These are phyloP conservation scores for Panthera leo DNA, from an alignment of 2,113 vertebrate genomes.

Conservation along the genomic window DNA sequence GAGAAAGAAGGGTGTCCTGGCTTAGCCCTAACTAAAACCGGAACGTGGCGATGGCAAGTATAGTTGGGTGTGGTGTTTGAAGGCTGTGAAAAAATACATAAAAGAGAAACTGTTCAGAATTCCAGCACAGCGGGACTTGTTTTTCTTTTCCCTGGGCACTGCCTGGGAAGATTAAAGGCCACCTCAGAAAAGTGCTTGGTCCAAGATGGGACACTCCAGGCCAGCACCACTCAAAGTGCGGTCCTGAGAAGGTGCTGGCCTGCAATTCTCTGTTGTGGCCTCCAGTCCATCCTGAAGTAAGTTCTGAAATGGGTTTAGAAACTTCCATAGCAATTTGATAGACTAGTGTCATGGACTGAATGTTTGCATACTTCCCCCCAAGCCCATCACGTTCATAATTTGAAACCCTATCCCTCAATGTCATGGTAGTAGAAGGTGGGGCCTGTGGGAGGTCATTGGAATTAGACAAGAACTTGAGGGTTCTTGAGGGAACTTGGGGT, in stretches of 20 bases:
- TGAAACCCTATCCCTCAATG: background rate
- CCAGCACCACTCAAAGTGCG: background rate
- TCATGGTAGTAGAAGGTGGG: background rate
- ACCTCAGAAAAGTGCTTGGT: background rate
- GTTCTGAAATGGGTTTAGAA: constrained; percentile 18
- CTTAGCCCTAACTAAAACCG: background rate
- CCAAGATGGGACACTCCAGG: background rate
- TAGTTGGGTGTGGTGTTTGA: background rate
- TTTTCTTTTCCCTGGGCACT: background rate
- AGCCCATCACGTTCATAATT: background rate
- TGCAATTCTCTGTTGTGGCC: too few relatives aligned
- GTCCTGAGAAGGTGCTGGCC: too few relatives aligned
- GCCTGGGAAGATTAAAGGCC: background rate
- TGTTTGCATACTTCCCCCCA: background rate
- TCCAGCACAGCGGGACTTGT: background rate
- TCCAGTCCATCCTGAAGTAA: background rate
- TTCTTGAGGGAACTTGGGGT: too few relatives aligned
- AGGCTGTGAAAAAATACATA: background rate
- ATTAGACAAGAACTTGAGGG: background rate
- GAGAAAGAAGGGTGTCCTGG: background rate
- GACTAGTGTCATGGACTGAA: background rate
- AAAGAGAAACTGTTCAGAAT: background rate
- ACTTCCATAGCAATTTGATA: background rate
- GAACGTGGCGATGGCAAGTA: background rate
- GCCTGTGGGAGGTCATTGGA: background rate